Evolutionary conservation across 2,888 invertebrate genomes (phyloP).

Genomic region (Aporophyla lueneburgensis): DNA sequence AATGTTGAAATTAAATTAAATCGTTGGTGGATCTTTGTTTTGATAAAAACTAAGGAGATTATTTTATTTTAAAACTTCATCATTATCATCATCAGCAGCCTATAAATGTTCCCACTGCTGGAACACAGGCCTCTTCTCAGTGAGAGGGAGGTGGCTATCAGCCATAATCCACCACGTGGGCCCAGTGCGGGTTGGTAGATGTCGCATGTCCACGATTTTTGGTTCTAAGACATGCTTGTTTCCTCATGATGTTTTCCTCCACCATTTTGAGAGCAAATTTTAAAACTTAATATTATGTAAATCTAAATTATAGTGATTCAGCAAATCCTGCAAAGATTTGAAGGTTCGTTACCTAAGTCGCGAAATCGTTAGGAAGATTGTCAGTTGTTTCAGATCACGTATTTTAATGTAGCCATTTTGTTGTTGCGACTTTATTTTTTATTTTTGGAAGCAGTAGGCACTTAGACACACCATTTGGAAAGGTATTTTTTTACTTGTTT

Average conservation of each 20-base stretch:
- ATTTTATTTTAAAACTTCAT: not conserved
- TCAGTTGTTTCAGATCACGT: not conserved
- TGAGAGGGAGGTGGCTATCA: no score
- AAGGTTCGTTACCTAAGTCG: slow-evolving; percentile 13
- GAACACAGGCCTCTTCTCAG: no score
- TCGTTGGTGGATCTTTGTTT: not conserved
- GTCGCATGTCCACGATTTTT: no score
- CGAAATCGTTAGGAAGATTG: slow-evolving; percentile 18
- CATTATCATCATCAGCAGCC: no score
- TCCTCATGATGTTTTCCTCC: no score
- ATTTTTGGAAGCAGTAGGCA: not conserved
- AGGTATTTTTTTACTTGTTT: not conserved
- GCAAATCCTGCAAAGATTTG: not conserved
- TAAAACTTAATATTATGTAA: not conserved
- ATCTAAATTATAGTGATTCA: not conserved
- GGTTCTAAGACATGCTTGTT: no score
- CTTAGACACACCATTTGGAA: no score
- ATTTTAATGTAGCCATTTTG: slow-evolving; percentile 30
- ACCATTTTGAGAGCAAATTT: no score
- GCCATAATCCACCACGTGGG: no score
- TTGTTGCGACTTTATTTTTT: not conserved
- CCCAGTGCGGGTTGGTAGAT: no score
- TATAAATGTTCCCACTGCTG: no score
- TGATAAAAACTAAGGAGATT: not conserved
- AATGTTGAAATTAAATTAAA: not conserved